Conservation (phyloP, 2,113 vertebrate species). For the Calonectris borealis region DNA sequence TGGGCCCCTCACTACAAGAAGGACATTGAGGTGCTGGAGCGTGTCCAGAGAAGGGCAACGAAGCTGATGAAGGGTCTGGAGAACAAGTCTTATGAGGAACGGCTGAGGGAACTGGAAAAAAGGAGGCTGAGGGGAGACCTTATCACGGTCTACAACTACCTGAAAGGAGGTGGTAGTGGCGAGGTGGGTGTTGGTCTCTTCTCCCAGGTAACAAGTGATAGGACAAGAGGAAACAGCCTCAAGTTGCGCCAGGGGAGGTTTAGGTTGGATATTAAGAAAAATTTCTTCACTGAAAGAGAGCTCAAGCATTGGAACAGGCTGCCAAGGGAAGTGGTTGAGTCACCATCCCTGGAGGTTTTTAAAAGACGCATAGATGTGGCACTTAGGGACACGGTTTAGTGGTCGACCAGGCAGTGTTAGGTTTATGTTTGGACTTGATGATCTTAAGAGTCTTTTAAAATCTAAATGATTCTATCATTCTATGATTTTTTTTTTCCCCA, state of each 20-base stretch:
- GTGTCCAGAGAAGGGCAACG: no score
- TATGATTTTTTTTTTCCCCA: neutral
- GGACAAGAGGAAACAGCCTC: neutral
- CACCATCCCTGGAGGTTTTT: neutral
- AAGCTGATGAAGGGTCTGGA: no score
- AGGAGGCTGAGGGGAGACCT: no score
- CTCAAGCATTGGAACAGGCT: neutral
- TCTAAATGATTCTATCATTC: neutral
- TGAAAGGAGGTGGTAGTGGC: no score
- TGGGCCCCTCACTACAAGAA: no score
- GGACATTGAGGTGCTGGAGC: no score
- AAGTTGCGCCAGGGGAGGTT: neutral
- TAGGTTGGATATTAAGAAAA: neutral
- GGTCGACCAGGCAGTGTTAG: neutral
- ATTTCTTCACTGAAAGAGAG: neutral
- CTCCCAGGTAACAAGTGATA: no score
- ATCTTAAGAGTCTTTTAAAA: neutral
- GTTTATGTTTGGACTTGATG: neutral
- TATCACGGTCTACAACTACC: no score
- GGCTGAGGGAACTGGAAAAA: no score
- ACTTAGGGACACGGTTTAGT: neutral
- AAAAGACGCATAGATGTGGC: fast-evolving
- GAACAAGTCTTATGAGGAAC: no score
- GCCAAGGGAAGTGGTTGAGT: neutral
- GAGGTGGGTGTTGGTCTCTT: no score